Percentiles rank a stretch among this genome's conserved stretches.
phyloP scores from a whole-genome alignment of 2,888 invertebrate species.

The Lasioglossum zephyrum region DNA sequence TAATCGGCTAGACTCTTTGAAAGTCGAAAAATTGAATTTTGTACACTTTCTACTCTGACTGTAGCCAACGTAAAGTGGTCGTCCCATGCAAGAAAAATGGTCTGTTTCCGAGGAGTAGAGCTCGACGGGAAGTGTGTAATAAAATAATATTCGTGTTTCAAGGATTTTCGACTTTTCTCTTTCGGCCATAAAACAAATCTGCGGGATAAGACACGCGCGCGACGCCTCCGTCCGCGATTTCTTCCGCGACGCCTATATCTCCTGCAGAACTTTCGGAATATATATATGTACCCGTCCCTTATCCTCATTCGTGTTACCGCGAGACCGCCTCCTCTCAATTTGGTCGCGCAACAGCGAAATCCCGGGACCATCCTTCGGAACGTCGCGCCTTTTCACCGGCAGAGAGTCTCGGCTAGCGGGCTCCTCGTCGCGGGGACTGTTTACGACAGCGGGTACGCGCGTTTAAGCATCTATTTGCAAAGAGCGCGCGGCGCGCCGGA shows the following conservation, averaged over 20 bases:
- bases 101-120: not conserved
- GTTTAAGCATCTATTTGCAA: conserved; percentile 51
- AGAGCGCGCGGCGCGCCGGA: conserved; percentile 29
- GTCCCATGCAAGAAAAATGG: not conserved
- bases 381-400: conserved; percentile 34
- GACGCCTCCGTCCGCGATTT: not conserved
- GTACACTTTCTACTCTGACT: not conserved
- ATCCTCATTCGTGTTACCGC: not conserved
- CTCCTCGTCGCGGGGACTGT: conserved; percentile 29
- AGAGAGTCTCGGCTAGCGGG: not conserved
- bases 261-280: not conserved
- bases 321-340: not conserved
- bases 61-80: not conserved
- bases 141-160: not conserved
- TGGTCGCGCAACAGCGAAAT: not conserved
- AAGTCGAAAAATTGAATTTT: too few species aligned
- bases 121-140: not conserved
- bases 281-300: not conserved
- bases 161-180: not conserved
- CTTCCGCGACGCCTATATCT: not conserved
- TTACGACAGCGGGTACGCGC: conserved; percentile 45
- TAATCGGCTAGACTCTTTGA: too few species aligned
- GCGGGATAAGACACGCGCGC: not conserved
- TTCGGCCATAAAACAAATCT: not conserved
- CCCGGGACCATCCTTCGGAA: not conserved